phyloP scores from a whole-genome alignment of 2,113 vertebrate species.

The Tursiops truncatus region DNA sequence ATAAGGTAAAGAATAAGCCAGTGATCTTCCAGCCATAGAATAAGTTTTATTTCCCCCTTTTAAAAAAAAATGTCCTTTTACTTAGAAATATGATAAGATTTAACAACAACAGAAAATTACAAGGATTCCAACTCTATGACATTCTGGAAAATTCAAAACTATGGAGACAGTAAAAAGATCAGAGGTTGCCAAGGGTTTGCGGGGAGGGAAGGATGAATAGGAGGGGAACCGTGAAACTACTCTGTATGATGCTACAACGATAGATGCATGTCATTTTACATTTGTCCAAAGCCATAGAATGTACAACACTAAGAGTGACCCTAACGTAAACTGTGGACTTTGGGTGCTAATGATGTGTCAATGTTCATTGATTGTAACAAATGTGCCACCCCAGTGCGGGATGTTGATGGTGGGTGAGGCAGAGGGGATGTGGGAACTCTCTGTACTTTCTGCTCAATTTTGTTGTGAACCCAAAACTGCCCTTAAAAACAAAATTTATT shows the following conservation, averaged over 20 bases:
- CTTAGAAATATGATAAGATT: neutral
- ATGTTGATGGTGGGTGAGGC: too few relatives aligned
- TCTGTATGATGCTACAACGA: neutral
- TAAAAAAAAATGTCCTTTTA: neutral
- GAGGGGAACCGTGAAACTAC: neutral
- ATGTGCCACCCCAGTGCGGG: rapidly evolving
- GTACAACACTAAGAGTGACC: neutral
- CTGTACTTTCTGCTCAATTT: neutral
- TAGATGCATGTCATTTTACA: neutral
- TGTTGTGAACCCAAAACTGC: neutral
- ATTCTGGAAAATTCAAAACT: neutral
- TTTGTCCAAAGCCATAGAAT: neutral
- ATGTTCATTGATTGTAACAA: neutral
- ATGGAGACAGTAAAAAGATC: neutral
- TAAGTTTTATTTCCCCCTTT: neutral
- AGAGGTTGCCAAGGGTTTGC: neutral
- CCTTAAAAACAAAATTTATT: neutral
- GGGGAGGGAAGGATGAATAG: neutral
- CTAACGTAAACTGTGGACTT: neutral
- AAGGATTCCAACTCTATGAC: neutral
- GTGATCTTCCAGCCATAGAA: neutral
- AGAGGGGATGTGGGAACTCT: neutral
- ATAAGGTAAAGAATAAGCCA: neutral
- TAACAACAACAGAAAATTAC: neutral
- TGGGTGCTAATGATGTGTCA: neutral